Percentiles rank a stretch among this genome's conserved stretches.
Evolutionary conservation across 2,113 vertebrate species (phyloP).

Genomic region (Ochotona curzoniae): DNA sequence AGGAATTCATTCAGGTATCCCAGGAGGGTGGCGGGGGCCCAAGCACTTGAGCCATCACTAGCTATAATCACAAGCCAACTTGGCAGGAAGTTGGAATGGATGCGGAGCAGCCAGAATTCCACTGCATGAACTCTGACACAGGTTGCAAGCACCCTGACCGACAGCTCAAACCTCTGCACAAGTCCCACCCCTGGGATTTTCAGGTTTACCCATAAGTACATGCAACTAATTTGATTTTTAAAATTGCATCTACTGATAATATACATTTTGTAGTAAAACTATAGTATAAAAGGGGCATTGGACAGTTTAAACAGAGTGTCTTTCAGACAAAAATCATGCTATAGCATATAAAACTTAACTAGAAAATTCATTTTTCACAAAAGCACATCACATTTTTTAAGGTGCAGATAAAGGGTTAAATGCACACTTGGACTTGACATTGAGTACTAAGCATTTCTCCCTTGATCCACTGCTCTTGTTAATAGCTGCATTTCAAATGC

Average conservation of each 20-base stretch:
- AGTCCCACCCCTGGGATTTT: constrained; percentile 79
- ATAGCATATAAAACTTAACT: constrained; percentile 90
- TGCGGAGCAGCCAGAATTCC: too few relatives aligned
- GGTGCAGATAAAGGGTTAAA: constrained; percentile 79
- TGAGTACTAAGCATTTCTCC: constrained; percentile 76
- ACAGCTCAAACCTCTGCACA: constrained; percentile 11
- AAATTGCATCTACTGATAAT: constrained; percentile 91
- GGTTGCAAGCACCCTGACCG: too few relatives aligned
- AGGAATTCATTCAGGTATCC: too few relatives aligned
- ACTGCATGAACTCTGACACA: too few relatives aligned
- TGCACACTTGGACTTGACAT: constrained; percentile 89
- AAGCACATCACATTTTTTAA: constrained; percentile 86
- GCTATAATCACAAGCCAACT: too few relatives aligned
- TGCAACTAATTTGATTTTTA: constrained; percentile 88
- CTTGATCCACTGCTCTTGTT: constrained; percentile 72
- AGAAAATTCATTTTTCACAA: constrained; percentile 90
- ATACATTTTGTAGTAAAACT: constrained; percentile 89
- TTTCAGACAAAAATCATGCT: constrained; percentile 90
- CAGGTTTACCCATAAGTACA: constrained; percentile 90
- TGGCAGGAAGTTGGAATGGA: too few relatives aligned
- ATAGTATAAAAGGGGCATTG: constrained; percentile 93
- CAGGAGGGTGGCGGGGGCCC: too few relatives aligned
- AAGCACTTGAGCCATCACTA: too few relatives aligned
- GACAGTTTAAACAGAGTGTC: constrained; percentile 89
- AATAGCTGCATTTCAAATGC: constrained; percentile 82